These are phyloP conservation scores for Aepyceros melampus DNA, from an alignment of 2,113 vertebrate species.

Conservation along the genomic window DNA sequence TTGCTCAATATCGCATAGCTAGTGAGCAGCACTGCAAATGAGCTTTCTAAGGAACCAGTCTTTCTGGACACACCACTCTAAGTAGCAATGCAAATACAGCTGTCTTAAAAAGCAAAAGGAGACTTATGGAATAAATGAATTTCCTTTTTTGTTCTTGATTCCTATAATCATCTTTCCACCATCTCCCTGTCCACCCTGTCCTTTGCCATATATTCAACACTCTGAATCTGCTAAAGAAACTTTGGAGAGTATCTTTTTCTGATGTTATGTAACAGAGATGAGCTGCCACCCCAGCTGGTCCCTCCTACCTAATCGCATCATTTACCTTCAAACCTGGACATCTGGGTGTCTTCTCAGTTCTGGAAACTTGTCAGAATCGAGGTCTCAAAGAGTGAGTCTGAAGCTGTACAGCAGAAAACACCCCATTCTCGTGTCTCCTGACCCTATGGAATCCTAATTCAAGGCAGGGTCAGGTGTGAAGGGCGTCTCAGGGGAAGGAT, in stretches of 20 bases:
- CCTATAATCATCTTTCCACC: not conserved
- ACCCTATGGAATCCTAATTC: conserved; percentile 61
- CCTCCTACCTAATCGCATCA: not conserved
- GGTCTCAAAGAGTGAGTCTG: conserved; percentile 49
- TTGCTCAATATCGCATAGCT: not conserved
- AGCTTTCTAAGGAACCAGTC: not conserved
- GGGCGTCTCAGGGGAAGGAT: conserved; percentile 84
- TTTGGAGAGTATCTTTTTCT: not conserved
- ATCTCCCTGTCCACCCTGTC: not conserved
- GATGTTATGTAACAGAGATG: not conserved
- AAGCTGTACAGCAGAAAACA: conserved; percentile 56
- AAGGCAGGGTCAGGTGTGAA: conserved; percentile 83
- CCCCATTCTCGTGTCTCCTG: conserved; percentile 65
- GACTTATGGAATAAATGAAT: not conserved
- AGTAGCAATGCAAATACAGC: not conserved
- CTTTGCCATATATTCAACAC: not conserved
- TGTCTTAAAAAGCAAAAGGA: not conserved
- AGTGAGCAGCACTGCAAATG: no score
- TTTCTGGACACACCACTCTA: not conserved
- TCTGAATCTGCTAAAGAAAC: not conserved
- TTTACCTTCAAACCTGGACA: conserved; percentile 76
- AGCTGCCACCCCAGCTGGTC: not conserved
- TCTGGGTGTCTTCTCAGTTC: conserved; percentile 35
- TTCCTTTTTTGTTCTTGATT: not conserved
- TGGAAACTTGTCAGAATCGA: conserved; percentile 50